Base-by-base conservation (phyloP, 2,113 vertebrate genomes). In the Nerophis ophidion region DNA sequence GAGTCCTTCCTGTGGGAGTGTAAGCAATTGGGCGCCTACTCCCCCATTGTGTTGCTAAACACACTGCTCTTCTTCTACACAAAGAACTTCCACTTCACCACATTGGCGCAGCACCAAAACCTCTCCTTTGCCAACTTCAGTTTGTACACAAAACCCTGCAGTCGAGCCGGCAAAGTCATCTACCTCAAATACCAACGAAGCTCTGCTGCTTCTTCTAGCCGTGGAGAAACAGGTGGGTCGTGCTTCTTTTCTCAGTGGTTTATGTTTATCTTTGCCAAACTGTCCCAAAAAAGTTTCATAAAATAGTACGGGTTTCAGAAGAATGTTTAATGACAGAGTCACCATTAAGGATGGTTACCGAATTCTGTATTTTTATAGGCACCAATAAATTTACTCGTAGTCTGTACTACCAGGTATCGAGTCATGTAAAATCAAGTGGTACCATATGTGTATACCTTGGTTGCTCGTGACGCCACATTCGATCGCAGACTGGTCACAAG, bases 1-100 rank as follows among this genome's bases (percentile, higher is more conserved):
- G 96, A 98, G 84, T 93, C 94, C 35, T 93, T 93, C 83, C 84
- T 99, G 79, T 99, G 97, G 97, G 94, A 97, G 65, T 98, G 96
- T 75, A 99, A 98, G 75, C 97, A 99, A 87, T 87, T 99, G 79
- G 97, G 97, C 0, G 93, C 94, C 13, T 96, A 98, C 79, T 97
- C 95, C 4, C 96, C 97, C 47, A 93, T 95, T 0, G 95, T 99
- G 74, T 84, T 99, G 73, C 84, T 99, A 86, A 98, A 99, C 87
- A 99, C 97, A 0, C 90, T 99, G 77, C 91, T 99, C 1, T 99
- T 95, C 88, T 98, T 99, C 90, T 95, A 92, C 87, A 94, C 96
- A 84, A 98, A 97, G 90, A 91, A 89, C 56, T 96, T 98, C 77
- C 89, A 89, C 81, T 88, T 96, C 47, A 95, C 90, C 84, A 95